These are phyloP conservation scores for Siphamia tubifer DNA, from an alignment of 2,113 vertebrate genomes.

Conservation along the genomic window DNA sequence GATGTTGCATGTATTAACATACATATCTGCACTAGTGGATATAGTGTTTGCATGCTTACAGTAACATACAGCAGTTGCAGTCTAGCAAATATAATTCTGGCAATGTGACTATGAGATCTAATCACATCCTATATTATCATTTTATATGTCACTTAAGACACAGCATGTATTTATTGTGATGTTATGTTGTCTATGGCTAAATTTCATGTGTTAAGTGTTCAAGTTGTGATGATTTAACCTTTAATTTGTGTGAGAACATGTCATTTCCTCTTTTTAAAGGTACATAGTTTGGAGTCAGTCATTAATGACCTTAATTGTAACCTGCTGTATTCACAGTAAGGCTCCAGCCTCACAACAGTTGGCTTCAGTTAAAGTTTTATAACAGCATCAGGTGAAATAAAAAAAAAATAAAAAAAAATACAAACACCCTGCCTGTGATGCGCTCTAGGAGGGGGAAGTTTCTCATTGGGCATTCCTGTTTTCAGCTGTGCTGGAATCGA, in stretches of 20 bases:
- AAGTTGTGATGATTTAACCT: not conserved
- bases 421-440: constrained; percentile 40
- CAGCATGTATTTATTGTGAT: too few species aligned
- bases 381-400: constrained; percentile 45
- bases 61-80: constrained; percentile 37
- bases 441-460: constrained; percentile 65
- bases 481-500: constrained; percentile 49
- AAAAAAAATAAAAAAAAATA: not conserved
- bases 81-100: constrained; percentile 46
- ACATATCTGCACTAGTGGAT: not conserved
- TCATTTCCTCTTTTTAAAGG: not conserved
- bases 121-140: too few species aligned
- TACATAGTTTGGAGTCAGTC: constrained; percentile 7
- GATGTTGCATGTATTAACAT: too few species aligned
- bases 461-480: constrained; percentile 62
- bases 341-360: constrained; percentile 22
- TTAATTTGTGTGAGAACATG: not conserved
- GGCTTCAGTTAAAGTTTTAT: constrained; percentile 46
- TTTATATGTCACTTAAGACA: too few species aligned
- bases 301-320: constrained; percentile 38
- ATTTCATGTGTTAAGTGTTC: too few species aligned
- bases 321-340: constrained; percentile 35
- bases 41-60: constrained; percentile 16
- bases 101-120: constrained; percentile 34
- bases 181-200: too few species aligned